Evolutionary conservation across 2,797 vertebrate genomes (phyloP).

Genomic region (Mormyrus hasselquistii): DNA sequence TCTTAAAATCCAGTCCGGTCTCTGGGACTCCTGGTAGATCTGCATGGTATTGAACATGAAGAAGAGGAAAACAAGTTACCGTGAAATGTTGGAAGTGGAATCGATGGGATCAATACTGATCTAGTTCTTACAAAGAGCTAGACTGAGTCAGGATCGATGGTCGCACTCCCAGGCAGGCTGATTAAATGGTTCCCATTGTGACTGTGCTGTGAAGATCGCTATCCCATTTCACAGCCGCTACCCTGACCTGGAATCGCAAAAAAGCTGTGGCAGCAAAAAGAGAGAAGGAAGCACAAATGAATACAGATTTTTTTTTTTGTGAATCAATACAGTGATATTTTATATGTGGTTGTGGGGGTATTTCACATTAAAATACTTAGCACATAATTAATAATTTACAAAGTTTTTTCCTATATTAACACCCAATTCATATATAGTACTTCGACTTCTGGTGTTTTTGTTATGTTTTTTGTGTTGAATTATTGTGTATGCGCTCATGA

Average conservation of each 20-base stretch:
- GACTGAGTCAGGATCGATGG: constrained; percentile 51
- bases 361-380: neutral
- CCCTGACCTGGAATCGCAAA: constrained; percentile 53
- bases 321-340: neutral
- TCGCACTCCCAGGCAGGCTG: constrained; percentile 48
- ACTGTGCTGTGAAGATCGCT: constrained; percentile 54
- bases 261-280: constrained; percentile 53
- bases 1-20: neutral
- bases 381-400: neutral
- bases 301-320: constrained; percentile 9
- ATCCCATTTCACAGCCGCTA: constrained; percentile 35
- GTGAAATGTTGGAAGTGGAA: constrained; percentile 15
- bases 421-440: neutral
- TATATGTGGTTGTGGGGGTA: neutral
- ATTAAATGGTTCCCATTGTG: constrained; percentile 46
- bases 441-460: neutral
- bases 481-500: neutral
- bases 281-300: constrained; percentile 33
- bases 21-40: neutral
- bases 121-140: constrained; percentile 42
- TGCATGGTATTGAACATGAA: neutral
- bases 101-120: constrained; percentile 53
- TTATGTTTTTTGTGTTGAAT: neutral
- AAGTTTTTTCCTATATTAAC: neutral
- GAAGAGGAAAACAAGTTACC: neutral